Evolutionary conservation across 1,140 invertebrate genomes (phyloP).

Genomic region (Oreohelix idahoensis): DNA sequence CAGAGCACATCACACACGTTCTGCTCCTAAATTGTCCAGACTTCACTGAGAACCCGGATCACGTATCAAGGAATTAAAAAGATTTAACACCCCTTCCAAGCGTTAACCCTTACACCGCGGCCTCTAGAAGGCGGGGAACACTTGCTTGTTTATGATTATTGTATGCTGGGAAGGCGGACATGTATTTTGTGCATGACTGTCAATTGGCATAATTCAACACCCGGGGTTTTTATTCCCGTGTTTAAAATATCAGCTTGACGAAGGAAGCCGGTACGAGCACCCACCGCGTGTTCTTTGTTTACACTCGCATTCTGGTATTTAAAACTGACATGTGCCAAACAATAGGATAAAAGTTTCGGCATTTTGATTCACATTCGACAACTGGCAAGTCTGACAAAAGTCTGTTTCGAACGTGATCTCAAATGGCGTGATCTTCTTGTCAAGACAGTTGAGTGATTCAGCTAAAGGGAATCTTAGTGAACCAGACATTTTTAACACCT

Average conservation of each 20-base stretch:
- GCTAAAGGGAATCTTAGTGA: too few species aligned
- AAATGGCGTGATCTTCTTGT: too few species aligned
- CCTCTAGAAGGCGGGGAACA: not conserved
- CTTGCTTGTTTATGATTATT: conserved; percentile 1
- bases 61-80: conserved; percentile 22
- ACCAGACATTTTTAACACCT: too few species aligned
- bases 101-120: not conserved
- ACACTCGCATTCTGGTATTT: not conserved
- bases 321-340: not conserved
- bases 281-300: not conserved
- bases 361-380: not conserved
- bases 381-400: not conserved
- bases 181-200: not conserved
- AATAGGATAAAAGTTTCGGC: not conserved
- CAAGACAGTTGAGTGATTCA: too few species aligned
- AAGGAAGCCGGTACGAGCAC: not conserved
- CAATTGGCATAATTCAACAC: conserved; percentile 11
- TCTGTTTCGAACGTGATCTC: too few species aligned
- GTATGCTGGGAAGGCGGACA: not conserved
- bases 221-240: not conserved
- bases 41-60: conserved; percentile 6
- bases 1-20: conserved; percentile 18
- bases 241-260: not conserved
- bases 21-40: conserved; percentile 33
- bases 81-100: conserved; percentile 19